Conservation (phyloP, 35 echinoderm and acorn worm genomes). For the Apostichopus japonicus region DNA sequence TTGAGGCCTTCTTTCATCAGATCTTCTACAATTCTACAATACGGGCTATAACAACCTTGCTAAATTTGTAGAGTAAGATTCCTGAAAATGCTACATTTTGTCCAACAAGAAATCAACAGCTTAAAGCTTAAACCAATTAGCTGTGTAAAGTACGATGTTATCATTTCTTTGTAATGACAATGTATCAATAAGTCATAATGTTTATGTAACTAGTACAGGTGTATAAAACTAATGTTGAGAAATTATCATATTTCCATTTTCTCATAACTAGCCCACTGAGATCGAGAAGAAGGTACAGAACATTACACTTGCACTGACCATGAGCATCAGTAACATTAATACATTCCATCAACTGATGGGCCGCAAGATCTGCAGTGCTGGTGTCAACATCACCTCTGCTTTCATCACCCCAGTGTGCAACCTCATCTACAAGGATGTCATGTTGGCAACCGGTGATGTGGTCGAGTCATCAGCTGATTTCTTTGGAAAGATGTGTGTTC, state of each 20-base stretch:
- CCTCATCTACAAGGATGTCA: conserved; percentile 78
- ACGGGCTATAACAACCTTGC: too few relatives aligned
- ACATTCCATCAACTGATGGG: conserved; percentile 63
- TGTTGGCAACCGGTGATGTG: conserved; percentile 64
- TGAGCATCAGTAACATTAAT: background rate
- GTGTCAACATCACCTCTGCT: conserved; percentile 60
- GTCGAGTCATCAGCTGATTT: conserved; percentile 79
- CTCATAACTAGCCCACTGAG: conserved; percentile 5
- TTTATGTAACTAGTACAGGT: background rate
- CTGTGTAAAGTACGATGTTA: too few relatives aligned
- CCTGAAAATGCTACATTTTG: too few relatives aligned
- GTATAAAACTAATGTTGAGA: background rate
- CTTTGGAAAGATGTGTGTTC: conserved; percentile 88
- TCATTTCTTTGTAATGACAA: too few relatives aligned
- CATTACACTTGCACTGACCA: conserved; percentile 68
- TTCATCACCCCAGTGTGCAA: conserved; percentile 84
- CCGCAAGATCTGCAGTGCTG: conserved; percentile 71
- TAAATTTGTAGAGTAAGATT: too few relatives aligned
- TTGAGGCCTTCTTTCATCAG: too few relatives aligned
- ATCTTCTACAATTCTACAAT: background rate
- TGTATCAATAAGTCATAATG: background rate
- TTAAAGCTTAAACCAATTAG: too few relatives aligned
- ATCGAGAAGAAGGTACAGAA: conserved; percentile 77
- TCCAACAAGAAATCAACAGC: too few relatives aligned
- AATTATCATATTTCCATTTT: background rate